A percentile compares a stretch with the other conserved stretches of the same genome.
Conservation (phyloP, 2,797 vertebrate genomes). For the Numenius phaeopus region DNA sequence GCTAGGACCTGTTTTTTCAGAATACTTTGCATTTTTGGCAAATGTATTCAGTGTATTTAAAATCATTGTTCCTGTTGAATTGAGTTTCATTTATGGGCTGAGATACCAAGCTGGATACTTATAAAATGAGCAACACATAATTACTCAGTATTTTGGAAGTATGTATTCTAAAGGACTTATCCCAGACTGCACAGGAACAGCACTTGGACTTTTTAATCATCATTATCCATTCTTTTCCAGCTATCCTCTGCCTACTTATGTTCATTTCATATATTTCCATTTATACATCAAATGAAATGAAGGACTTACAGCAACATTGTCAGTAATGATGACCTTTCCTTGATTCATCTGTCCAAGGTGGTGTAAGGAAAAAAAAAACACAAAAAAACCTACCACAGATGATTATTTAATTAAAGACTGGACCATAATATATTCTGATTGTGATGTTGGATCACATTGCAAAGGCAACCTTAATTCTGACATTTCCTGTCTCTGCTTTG, state of each 20-base stretch:
- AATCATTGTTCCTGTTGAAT: neutral
- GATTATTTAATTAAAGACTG: neutral
- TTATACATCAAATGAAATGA: neutral
- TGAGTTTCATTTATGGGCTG: neutral
- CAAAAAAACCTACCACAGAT: neutral
- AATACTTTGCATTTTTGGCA: neutral
- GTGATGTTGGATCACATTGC: neutral
- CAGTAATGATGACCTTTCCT: neutral
- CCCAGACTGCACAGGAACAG: neutral
- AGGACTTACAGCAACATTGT: neutral
- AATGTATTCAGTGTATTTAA: neutral
- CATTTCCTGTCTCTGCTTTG: slow-evolving; percentile 40
- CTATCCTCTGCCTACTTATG: neutral
- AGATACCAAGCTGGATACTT: neutral
- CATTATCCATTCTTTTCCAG: neutral
- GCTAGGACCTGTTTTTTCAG: neutral
- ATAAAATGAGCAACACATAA: neutral
- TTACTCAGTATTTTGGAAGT: neutral
- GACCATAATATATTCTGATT: neutral
- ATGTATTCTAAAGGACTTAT: neutral
- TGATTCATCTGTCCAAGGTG: neutral
- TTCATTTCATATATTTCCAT: neutral
- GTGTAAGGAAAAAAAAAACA: neutral
- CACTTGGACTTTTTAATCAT: neutral
- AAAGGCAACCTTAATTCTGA: slow-evolving; percentile 66